Base-by-base conservation (phyloP, 1,140 invertebrate species). In the Araneus ventricosus region DNA sequence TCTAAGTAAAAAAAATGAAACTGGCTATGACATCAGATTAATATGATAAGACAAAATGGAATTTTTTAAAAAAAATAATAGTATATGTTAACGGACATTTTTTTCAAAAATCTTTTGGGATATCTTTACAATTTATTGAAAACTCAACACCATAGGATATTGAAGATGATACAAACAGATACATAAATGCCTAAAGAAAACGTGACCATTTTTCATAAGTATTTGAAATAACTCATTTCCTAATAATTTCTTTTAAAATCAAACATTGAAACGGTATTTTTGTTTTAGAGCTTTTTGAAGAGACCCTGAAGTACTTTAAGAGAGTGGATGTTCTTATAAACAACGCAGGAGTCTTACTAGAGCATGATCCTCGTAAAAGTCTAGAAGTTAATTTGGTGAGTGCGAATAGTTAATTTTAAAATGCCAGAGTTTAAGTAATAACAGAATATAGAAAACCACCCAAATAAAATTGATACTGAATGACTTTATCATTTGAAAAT, bases 271-370 rank as follows among this genome's bases (percentile, higher is more conserved):
- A 14, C 1, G 8, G 10, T 1, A 45, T 82, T 41, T 41, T 8
- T n/a, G n/a, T 80, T 39, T 24, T 30, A 90, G 89, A 34, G 30
- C 22, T n/a, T 61, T 90, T 90, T 41, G 39, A 92, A 20, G 5
- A 39, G 27, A 87, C 70, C n/a, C n/a, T 87, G 20, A 41, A 97
- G 17, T 96, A 96, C 82, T 97, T n/a, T 94, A 97, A 97, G 59
- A 96, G 96, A 59, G 96, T 97, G 93, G 97, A 98, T 95, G 97
- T 92, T 97, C 97, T n/a, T 2, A 96, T 97, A 75, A 97, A 97
- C 94, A 97, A 97, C 95, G 97, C 97, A 59, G 97, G 97, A 20
- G 97, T 97, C 24, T 97, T 97, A 96, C 97, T 97, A 94, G 97
- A 97, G 94, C 95, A 97, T 96, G n/a, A 97, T 94, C 97, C 97